Percentiles rank a stretch among this genome's conserved stretches.
These are phyloP conservation scores for Diaphora mendica DNA, from an alignment of 2,888 invertebrate species.

Conservation along the genomic window DNA sequence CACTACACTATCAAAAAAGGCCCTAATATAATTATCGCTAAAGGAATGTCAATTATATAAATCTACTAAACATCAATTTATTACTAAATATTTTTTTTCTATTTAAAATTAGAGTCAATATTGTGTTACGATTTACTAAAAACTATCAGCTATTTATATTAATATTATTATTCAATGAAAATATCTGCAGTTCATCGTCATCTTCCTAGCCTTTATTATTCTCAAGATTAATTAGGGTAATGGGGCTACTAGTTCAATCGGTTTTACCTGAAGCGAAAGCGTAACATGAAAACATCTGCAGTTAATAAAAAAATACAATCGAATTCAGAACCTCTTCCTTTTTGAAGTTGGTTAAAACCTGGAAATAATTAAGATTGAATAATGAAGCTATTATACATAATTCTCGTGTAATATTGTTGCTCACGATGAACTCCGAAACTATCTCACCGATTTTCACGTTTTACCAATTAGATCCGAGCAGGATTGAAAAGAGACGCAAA, in stretches of 20 bases:
- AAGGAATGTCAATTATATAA: conserved; percentile 50
- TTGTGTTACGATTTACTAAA: conserved; percentile 28
- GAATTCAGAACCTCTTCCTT: too few species aligned
- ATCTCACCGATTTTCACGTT: too few species aligned
- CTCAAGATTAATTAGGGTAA: too few species aligned
- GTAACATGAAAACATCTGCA: neutral
- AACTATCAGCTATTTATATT: conserved; percentile 43
- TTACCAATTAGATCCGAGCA: too few species aligned
- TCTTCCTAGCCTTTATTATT: too few species aligned
- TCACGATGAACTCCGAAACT: too few species aligned
- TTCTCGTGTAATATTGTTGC: too few species aligned
- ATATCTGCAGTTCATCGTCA: neutral
- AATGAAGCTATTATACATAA: too few species aligned
- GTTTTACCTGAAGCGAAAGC: too few species aligned
- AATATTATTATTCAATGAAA: neutral
- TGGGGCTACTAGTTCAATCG: too few species aligned
- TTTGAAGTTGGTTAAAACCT: neutral
- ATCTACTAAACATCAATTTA: conserved; percentile 33
- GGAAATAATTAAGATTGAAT: neutral
- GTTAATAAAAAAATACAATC: neutral
- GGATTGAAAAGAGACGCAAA: too few species aligned
- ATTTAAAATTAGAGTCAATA: conserved; percentile 30
- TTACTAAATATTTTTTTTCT: conserved; percentile 9
- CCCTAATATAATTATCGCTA: conserved; percentile 19
- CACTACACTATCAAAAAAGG: conserved; percentile 10